Conservation (phyloP, 2,888 invertebrate genomes). For the Caradrina clavipalpis region DNA sequence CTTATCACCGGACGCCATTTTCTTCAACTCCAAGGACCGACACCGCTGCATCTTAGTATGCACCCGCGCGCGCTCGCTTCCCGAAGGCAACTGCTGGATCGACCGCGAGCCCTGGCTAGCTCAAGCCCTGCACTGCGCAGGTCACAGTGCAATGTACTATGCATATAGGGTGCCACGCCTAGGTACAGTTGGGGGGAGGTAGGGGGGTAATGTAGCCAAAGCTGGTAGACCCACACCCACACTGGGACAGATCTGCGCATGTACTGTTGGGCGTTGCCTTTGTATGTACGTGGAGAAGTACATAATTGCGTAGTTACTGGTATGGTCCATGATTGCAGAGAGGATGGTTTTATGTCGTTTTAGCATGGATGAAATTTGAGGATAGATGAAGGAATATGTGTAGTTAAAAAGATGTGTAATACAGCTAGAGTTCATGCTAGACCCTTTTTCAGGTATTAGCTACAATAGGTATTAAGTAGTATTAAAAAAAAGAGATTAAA, state of each 20-base stretch:
- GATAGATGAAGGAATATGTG: too few relatives aligned
- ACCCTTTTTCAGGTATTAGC: too few relatives aligned
- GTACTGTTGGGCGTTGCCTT: background rate
- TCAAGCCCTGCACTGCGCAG: slow-evolving; percentile 25
- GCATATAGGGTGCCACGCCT: slow-evolving; percentile 34
- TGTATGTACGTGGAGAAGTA: too few relatives aligned
- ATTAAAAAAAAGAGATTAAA: too few relatives aligned
- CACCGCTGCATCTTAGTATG: slow-evolving; percentile 18
- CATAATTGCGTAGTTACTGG: background rate
- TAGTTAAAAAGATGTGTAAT: too few relatives aligned
- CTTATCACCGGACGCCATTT: slow-evolving; percentile 12
- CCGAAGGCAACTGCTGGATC: slow-evolving; percentile 2
- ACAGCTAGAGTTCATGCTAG: too few relatives aligned
- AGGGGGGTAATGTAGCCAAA: background rate
- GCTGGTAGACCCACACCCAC: background rate
- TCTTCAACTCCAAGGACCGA: slow-evolving; percentile 11
- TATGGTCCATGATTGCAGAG: too few relatives aligned
- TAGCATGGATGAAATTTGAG: too few relatives aligned
- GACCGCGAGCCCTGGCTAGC: background rate
- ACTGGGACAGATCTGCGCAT: background rate
- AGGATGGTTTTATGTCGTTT: too few relatives aligned
- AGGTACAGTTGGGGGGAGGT: background rate
- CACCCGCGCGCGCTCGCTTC: slow-evolving; percentile 10
- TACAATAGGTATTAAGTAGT: too few relatives aligned
- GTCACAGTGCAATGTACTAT: slow-evolving; percentile 20